A percentile compares a stretch with the other conserved stretches of the same genome.
These are phyloP conservation scores for Intellagama lesueurii DNA, from an alignment of 2,797 vertebrate genomes.

Conservation along the genomic window DNA sequence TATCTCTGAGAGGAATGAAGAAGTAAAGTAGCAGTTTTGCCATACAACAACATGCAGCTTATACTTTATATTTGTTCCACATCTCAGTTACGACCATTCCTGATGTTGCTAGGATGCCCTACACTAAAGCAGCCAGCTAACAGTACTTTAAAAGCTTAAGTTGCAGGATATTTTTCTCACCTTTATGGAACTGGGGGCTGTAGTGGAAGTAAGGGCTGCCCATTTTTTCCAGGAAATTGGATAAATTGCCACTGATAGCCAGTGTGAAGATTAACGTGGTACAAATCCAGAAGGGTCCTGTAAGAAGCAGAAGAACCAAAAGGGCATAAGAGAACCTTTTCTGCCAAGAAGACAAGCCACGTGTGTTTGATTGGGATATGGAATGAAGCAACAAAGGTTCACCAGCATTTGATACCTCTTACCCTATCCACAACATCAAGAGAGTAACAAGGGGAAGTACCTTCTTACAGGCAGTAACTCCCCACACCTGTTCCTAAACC, in stretches of 20 bases:
- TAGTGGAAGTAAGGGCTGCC: slow-evolving; percentile 79
- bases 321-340: not conserved
- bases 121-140: not conserved
- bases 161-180: slow-evolving; percentile 55
- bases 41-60: not conserved
- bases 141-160: not conserved
- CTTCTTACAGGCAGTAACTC: not conserved
- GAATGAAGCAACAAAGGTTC: not conserved
- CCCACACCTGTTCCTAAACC: not conserved
- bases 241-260: slow-evolving; percentile 86
- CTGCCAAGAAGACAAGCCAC: not conserved
- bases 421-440: not conserved
- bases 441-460: not conserved
- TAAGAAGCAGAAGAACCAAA: not conserved
- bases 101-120: not conserved
- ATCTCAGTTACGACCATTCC: not conserved
- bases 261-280: slow-evolving; percentile 88
- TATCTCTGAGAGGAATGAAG: not conserved
- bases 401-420: not conserved
- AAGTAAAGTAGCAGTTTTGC: not conserved
- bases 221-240: slow-evolving; percentile 78
- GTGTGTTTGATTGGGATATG: not conserved
- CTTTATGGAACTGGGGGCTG: slow-evolving; percentile 86
- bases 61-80: not conserved
- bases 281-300: slow-evolving; percentile 93